Percentiles rank a stretch among this genome's conserved stretches.
These are phyloP conservation scores for Cabera pusaria DNA, from an alignment of 2,888 invertebrate species.

Conservation along the genomic window DNA sequence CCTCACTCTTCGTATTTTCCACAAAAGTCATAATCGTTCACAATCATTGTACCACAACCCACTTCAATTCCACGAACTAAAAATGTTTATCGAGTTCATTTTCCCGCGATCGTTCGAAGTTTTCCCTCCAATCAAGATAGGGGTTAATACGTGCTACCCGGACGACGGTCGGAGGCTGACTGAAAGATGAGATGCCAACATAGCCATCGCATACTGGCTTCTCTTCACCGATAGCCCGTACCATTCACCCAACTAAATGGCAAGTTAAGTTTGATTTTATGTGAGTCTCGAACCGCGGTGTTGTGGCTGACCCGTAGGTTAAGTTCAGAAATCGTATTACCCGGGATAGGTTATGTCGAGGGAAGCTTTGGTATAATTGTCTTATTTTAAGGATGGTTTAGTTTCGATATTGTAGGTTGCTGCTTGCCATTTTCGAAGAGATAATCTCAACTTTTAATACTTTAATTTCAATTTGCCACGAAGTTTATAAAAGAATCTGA, in stretches of 20 bases:
- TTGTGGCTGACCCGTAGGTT: conserved; percentile 33
- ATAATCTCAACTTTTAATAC: too few relatives aligned
- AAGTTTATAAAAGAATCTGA: too few relatives aligned
- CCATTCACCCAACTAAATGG: conserved; percentile 39
- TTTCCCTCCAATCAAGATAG: conserved; percentile 58
- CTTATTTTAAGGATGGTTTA: too few relatives aligned
- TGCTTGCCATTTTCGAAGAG: too few relatives aligned
- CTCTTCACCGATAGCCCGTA: conserved; percentile 24
- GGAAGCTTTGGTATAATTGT: conserved; percentile 18
- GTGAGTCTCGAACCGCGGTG: conserved; percentile 26
- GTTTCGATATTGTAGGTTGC: too few relatives aligned
- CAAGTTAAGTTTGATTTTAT: conserved; percentile 50
- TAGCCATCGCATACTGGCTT: conserved; percentile 26
- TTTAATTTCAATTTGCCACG: too few relatives aligned
- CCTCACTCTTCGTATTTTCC: conserved; percentile 38
- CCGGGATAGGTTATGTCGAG: conserved; percentile 24
- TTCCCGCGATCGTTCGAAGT: conserved; percentile 50
- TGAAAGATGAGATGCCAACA: conserved; percentile 35
- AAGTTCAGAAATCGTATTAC: conserved; percentile 28
- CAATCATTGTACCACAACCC: conserved; percentile 41
- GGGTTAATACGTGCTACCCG: conserved; percentile 41
- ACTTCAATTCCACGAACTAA: conserved; percentile 47
- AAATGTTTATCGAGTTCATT: conserved; percentile 20
- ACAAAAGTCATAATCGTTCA: conserved; percentile 34
- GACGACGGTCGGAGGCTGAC: conserved; percentile 47